Base-by-base conservation (phyloP, 2,113 vertebrate species). In the Bungarus multicinctus region DNA sequence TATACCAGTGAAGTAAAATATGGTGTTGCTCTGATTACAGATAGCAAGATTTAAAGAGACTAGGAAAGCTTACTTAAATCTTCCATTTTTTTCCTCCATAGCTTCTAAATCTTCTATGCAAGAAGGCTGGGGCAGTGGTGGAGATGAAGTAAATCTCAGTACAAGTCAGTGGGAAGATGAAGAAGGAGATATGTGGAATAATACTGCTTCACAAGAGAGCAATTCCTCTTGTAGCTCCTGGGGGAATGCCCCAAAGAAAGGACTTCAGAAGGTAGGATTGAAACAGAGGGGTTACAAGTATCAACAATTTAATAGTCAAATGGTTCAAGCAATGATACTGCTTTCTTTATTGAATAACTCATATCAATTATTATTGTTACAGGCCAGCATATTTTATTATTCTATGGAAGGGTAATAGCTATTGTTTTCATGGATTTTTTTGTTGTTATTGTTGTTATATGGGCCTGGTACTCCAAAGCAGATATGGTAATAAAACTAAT, bases 31-130 rank as follows among this genome's bases (percentile, higher is more conserved):
- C 43, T 53, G n/a, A 18, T 50, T 91, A 43, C 43, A 91, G 1
- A 53, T 81, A 23, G 43, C 22, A 57, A 22, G 30, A 86, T 86
- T 50, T 58, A 53, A 58, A 58, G 90, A 92, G 57, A 89, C 27
- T 89, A 14, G 11, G n/a, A 58, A 94, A 90, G 58, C n/a, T 8
- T 20, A 92, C 52, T 81, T 23, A 2, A 86, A 55, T 86, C 25
- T 86, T 92, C n/a, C 55, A 30, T 93, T 94, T 50, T 95, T 81
- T 57, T 2, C 64, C 64, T 22, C 94, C 97, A 30, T 92, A 99
- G 99, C 98, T 98, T 98, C 99, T 95, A 99, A 99, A 99, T 98
- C 99, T 98, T 98, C 99, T 97, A 99, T 99, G 99, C 99, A 99
- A 99, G 99, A 99, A 97, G 96, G 98, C 98, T 99, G 99, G 99